Base-by-base conservation (phyloP, 2,888 invertebrate species). In the Drosophila picticornis region DNA sequence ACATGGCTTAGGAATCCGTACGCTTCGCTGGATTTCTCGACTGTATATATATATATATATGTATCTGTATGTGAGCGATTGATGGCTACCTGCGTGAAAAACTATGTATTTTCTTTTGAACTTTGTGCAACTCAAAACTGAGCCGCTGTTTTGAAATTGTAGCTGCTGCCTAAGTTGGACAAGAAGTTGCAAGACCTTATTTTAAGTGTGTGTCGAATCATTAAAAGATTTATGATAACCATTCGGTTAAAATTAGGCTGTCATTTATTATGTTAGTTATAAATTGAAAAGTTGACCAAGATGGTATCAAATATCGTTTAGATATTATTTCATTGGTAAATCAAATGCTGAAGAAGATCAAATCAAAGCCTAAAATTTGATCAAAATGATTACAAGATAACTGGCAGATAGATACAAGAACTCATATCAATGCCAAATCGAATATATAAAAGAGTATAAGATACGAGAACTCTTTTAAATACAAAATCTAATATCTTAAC, bases 1-100 rank as follows among this genome's bases (percentile, higher is more conserved):
- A 77, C 77, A 80, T 80, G 80, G 70, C 62, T 53, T 63, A 65
- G 80, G 43, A 71, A 75, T 72, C 66, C 66, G 55, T 43, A 34
- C 40, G 75, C 34, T 63, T 52, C 69, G 68, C 25, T 68, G 74
- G 5, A 32, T 56, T 22, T 58, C 43, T 63, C 34, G 19, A 60
- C 32, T 50, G 32, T 29, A 19, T 32, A 36, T 36, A 36, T 2
- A 36, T 22, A 25, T 2, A 31, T 16, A n/a, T 13, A 3, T 13
- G 2, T n/a, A n/a, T 25, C 7, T 25, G 2, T 46, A 22, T 59
- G 43, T 68, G 50, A 56, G 60, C 56, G 56, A 40, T 63, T 34
- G n/a, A 46, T 46, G 59, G 58, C 75, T 75, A 75, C 75, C 75
- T 75, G 75, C 52, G 32, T 36, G 48, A 36, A 36, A 36, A 72